A percentile compares a stretch with the other conserved stretches of the same genome.
phyloP scores from a whole-genome alignment of 2,797 vertebrate genomes.

The Coracias cyanogaster region DNA sequence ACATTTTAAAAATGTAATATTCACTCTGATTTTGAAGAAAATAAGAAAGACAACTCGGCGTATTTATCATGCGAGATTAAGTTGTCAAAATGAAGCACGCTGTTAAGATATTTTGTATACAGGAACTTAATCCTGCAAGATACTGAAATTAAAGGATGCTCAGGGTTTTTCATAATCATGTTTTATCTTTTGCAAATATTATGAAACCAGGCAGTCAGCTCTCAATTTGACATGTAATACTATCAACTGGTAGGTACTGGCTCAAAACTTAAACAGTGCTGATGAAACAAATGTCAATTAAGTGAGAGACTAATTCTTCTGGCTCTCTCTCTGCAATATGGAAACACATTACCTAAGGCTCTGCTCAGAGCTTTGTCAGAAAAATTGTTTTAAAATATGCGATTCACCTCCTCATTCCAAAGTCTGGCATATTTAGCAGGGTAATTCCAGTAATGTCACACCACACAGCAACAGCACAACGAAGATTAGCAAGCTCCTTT shows the following conservation, averaged over 20 bases:
- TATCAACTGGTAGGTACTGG: background rate
- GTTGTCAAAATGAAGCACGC: background rate
- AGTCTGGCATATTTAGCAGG: background rate
- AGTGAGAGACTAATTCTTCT: background rate
- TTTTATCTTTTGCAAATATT: background rate
- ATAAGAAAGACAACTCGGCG: background rate
- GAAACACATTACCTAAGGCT: background rate
- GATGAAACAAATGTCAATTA: background rate
- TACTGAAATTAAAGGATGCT: background rate
- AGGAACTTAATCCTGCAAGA: background rate
- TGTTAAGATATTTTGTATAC: background rate
- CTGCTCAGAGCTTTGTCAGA: background rate
- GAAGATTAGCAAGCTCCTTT: background rate
- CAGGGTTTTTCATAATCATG: background rate
- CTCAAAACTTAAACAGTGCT: background rate
- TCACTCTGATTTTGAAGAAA: background rate
- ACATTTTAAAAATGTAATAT: background rate
- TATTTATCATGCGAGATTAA: background rate
- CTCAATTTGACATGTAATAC: background rate
- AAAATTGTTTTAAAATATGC: background rate
- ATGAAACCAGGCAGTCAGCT: background rate
- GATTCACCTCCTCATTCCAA: background rate
- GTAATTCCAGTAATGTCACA: background rate
- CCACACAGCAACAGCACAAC: background rate
- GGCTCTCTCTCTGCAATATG: background rate